Evolutionary conservation across 2,888 invertebrate species (phyloP).

Genomic region (Cactoblastis cactorum): DNA sequence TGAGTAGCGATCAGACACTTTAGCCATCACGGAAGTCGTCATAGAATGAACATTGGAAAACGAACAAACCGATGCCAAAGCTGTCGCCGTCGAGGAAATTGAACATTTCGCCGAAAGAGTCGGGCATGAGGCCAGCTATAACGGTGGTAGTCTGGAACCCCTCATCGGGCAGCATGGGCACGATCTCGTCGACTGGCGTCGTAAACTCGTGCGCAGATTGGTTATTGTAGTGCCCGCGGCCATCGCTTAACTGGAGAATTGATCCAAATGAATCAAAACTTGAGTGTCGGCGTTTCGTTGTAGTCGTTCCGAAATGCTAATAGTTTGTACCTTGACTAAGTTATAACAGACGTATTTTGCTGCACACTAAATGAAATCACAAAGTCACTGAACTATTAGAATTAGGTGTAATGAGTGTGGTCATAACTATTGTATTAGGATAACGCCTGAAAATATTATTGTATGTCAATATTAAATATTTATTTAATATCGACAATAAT

Average conservation of each 20-base stretch:
- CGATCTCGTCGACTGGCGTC: conserved; percentile 55
- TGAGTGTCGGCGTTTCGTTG: neutral
- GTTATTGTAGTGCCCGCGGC: conserved; percentile 42
- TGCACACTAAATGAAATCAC: too few relatives aligned
- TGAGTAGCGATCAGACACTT: too few relatives aligned
- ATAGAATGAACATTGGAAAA: neutral
- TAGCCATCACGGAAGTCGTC: too few relatives aligned
- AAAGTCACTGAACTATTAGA: too few relatives aligned
- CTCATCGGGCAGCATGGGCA: conserved; percentile 58
- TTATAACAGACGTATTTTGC: too few relatives aligned
- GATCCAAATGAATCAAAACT: conserved; percentile 2
- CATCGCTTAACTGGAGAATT: conserved; percentile 25
- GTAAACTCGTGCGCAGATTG: conserved; percentile 49
- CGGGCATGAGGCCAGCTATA: conserved; percentile 69
- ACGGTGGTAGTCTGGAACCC: conserved; percentile 50
- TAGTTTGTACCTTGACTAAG: too few relatives aligned
- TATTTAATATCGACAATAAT: too few relatives aligned
- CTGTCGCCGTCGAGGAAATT: conserved; percentile 72
- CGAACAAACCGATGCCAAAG: conserved; percentile 62
- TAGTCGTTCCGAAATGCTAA: neutral
- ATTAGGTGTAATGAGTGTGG: too few relatives aligned
- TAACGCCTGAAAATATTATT: too few relatives aligned
- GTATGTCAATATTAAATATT: too few relatives aligned
- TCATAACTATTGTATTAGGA: too few relatives aligned
- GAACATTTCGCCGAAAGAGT: conserved; percentile 69